Base-by-base conservation (phyloP, 92 coral and sea anemone species). In the Parazoanthus darwini region DNA sequence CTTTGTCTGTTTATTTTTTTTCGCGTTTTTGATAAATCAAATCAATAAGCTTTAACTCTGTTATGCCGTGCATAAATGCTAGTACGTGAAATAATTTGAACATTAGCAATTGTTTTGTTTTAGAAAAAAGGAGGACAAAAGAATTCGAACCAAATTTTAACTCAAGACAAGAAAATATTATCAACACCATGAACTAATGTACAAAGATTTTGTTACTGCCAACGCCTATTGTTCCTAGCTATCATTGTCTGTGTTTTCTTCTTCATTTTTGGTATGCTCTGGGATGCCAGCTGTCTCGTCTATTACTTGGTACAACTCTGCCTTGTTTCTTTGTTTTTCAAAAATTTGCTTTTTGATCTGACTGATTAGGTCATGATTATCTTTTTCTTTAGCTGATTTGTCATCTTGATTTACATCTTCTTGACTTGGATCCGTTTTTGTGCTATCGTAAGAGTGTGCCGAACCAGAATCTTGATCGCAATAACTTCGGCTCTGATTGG, bases 401-500 rank as follows among this genome's bases (percentile, higher is more conserved):
- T 8, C 16, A 9, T 63, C 74, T 81, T 59, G 74, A 10, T 39
- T 42, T 9, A 18, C 86, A 20, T 22, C 50, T 5, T 65, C 56
- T 36, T 15, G 54, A 26, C 18, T 22, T 43, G 5, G 8, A 66
- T 39, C 23, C 8, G 14, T 13, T 5, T 16, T 25, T 35, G 18
- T 25, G 23, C 14, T 20, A 10, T n/a, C 37, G 38, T 15, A 8
- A 23, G 9, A 38, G 42, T 82, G 33, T 67, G 56, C 20, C 10
- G 25, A 5, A 43, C 20, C 43, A 43, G 11, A 13, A 51, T 58
- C 67, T 81, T 35, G 11, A 66, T 18, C 22, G 20, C 43, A 4
- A 37, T 66, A 42, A 38, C 26, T 77, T 65, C 58, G 59, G 58
- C 51, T 66, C 33, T 51, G 67, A 80, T 80, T 56, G 84, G 84